phyloP scores from a whole-genome alignment of 2,797 vertebrate genomes.

The Manis javanica region DNA sequence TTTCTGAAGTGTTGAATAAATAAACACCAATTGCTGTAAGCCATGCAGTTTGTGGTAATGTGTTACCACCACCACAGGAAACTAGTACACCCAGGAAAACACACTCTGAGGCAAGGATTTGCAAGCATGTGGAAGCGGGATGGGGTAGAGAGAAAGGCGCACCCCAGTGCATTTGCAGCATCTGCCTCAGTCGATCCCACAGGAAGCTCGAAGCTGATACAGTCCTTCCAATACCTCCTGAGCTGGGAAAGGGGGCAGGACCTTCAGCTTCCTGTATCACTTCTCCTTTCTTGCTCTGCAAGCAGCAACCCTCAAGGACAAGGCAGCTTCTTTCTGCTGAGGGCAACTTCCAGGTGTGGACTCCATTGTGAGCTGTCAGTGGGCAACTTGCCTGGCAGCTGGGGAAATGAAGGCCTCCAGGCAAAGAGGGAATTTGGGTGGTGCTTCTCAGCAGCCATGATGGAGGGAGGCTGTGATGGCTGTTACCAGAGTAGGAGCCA shows the following conservation, averaged over 20 bases:
- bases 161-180: not conserved
- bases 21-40: not conserved
- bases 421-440: not conserved
- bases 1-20: not conserved
- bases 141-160: not conserved
- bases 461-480: not conserved
- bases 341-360: not conserved
- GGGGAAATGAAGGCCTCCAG: not conserved
- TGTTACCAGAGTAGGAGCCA: not conserved
- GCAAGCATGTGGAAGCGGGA: not conserved
- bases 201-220: not conserved
- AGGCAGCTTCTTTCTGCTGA: not conserved
- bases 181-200: not conserved
- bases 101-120: not conserved
- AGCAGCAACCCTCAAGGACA: not conserved
- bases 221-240: not conserved
- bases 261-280: not conserved
- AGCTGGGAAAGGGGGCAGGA: not conserved
- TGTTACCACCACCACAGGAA: not conserved
- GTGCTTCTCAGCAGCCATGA: not conserved
- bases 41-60: not conserved
- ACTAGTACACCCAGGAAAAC: not conserved
- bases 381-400: not conserved
- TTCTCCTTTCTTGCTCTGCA: not conserved
- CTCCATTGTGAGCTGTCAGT: not conserved